Conservation (phyloP, 2,113 vertebrate genomes). For the Nymphicus hollandicus region DNA sequence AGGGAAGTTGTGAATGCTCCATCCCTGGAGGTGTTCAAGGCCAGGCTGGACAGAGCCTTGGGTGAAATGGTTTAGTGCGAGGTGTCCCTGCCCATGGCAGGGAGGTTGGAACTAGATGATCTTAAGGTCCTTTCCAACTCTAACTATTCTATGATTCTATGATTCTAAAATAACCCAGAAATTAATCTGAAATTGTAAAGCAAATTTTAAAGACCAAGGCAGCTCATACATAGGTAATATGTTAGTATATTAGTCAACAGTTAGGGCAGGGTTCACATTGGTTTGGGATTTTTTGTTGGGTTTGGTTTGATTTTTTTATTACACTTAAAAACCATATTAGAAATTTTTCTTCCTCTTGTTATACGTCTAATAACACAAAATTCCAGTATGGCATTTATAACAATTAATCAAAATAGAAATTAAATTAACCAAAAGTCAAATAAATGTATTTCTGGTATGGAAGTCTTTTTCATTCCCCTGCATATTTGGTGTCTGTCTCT, state of each 20-base stretch:
- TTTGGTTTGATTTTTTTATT: neutral
- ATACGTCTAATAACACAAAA: neutral
- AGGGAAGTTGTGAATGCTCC: no score
- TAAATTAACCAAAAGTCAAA: neutral
- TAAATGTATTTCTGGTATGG: neutral
- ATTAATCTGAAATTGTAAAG: neutral
- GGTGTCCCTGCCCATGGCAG: no score
- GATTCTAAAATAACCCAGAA: neutral
- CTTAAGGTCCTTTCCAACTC: no score
- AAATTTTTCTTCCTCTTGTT: neutral
- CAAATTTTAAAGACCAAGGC: neutral
- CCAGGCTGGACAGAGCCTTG: no score
- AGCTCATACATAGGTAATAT: neutral
- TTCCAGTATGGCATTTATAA: neutral
- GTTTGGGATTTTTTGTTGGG: neutral
- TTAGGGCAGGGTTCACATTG: neutral
- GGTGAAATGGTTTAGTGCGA: no score
- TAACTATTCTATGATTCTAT: no score
- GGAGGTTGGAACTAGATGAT: no score
- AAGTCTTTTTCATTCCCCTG: accelerated
- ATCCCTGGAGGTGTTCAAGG: no score
- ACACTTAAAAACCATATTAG: neutral
- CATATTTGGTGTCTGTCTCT: neutral
- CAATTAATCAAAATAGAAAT: neutral
- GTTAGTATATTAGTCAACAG: neutral